Conservation (phyloP, 2,888 invertebrate species). For the Microplitis manilae region DNA sequence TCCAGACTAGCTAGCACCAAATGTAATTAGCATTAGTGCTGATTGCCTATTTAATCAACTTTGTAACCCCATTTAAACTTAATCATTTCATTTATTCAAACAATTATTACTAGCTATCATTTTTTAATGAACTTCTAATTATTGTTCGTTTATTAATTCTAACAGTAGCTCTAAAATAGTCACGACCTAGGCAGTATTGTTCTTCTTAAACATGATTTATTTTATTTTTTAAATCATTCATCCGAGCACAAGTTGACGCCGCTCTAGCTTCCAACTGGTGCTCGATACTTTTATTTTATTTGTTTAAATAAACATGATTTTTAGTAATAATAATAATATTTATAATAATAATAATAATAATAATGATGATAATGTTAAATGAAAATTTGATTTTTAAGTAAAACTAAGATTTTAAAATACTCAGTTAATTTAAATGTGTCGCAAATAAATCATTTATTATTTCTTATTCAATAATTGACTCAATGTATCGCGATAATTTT, state of each 20-base stretch:
- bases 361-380: constrained; percentile 1
- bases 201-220: constrained; percentile 45
- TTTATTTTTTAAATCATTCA: constrained; percentile 30
- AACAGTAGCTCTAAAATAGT: constrained; percentile 23
- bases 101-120: not conserved
- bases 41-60: constrained; percentile 30
- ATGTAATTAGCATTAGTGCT: constrained; percentile 47
- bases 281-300: constrained; percentile 19
- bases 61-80: not conserved
- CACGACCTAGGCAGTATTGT: constrained; percentile 50
- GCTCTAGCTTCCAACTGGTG: constrained; percentile 17
- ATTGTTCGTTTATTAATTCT: constrained; percentile 46
- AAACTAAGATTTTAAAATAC: constrained; percentile 10
- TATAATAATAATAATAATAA: constrained; percentile 18
- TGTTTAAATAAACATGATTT: not conserved
- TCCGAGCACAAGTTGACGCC: constrained; percentile 44
- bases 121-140: constrained; percentile 32
- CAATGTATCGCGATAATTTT: not conserved
- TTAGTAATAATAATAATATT: not conserved
- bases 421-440: not conserved
- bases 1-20: constrained; percentile 48
- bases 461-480: not conserved
- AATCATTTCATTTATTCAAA: not conserved
- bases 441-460: constrained; percentile 4
- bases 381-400: constrained; percentile 7